Evolutionary conservation across 64 coral and sea anemone genomes (phyloP).

Genomic region (Pocillopora damicornis): DNA sequence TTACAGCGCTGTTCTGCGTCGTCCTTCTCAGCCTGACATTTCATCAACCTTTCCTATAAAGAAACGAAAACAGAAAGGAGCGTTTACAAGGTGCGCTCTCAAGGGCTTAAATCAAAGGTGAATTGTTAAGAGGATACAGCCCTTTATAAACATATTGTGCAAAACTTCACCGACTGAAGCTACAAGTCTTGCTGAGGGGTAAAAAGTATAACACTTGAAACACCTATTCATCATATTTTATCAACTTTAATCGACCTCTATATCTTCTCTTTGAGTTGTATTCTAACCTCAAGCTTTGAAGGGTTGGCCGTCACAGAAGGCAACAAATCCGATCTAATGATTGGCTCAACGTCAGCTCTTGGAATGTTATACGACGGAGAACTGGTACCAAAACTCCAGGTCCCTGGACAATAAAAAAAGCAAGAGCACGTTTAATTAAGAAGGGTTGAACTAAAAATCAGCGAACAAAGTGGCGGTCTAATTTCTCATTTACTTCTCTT

Average conservation of each 20-base stretch:
- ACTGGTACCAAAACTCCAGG: neutral
- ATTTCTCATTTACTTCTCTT: neutral
- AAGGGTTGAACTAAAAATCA: neutral
- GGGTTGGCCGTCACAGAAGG: conserved; percentile 48
- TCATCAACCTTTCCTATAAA: conserved; percentile 65
- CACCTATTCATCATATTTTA: too few relatives aligned
- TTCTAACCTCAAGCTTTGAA: conserved; percentile 66
- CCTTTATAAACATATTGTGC: too few relatives aligned
- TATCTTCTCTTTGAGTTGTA: neutral
- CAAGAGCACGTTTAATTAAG: neutral
- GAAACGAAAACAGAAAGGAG: neutral
- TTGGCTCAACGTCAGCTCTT: conserved; percentile 74
- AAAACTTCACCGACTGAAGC: too few relatives aligned
- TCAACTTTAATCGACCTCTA: too few relatives aligned
- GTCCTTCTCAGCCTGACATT: conserved; percentile 82
- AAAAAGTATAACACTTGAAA: too few relatives aligned
- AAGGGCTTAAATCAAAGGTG: too few relatives aligned
- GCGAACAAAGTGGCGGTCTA: neutral
- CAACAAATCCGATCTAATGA: conserved; percentile 72
- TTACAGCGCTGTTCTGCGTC: conserved; percentile 87
- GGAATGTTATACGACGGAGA: conserved; percentile 56
- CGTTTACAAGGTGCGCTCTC: neutral
- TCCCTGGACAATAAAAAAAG: neutral
- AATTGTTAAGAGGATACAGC: too few relatives aligned
- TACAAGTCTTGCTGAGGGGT: too few relatives aligned